Percentiles rank a stretch among this genome's conserved stretches.
Conservation (phyloP, 35 echinoderm and acorn worm genomes). For the Lytechinus pictus region DNA sequence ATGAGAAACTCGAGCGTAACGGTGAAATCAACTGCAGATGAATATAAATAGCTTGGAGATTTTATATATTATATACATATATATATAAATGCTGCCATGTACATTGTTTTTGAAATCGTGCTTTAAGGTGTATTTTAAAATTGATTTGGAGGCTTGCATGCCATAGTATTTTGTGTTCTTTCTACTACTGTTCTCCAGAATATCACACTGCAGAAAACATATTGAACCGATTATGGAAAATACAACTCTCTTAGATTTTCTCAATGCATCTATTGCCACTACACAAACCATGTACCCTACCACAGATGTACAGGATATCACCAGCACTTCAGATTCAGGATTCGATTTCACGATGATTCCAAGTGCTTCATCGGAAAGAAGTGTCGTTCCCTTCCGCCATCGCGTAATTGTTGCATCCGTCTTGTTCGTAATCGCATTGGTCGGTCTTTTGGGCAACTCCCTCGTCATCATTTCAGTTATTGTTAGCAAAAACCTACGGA, state of each 20-base stretch:
- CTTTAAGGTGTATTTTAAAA: too few relatives aligned
- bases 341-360: neutral
- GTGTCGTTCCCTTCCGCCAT: neutral
- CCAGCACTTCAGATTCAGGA: too few relatives aligned
- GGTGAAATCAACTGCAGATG: too few relatives aligned
- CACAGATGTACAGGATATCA: neutral
- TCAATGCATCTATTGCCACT: neutral
- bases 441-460: constrained; percentile 49
- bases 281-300: neutral
- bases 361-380: neutral
- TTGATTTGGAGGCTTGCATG: too few relatives aligned
- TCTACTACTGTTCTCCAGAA: too few relatives aligned
- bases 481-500: constrained; percentile 63
- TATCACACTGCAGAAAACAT: too few relatives aligned
- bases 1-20: too few relatives aligned
- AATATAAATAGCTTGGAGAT: too few relatives aligned
- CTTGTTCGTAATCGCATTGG: neutral
- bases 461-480: constrained; percentile 57
- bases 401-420: neutral
- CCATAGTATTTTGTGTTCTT: too few relatives aligned
- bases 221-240: neutral
- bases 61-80: too few relatives aligned
- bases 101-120: too few relatives aligned
- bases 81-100: too few relatives aligned
- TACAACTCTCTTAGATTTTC: neutral